These are phyloP conservation scores for Diplodus sargus DNA, from an alignment of 2,797 vertebrate genomes.

Conservation along the genomic window DNA sequence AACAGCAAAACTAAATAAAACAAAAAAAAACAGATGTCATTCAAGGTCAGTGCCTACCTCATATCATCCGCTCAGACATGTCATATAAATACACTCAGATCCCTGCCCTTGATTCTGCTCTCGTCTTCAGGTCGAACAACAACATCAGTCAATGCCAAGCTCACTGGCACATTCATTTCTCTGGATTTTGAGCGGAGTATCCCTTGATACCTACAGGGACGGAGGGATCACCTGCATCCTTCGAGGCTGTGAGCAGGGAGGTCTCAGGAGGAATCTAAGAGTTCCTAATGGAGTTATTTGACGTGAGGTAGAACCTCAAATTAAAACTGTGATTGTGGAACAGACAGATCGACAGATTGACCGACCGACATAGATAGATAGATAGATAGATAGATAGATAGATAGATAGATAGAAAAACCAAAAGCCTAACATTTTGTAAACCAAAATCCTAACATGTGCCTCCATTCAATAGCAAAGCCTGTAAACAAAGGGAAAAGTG, in stretches of 20 bases:
- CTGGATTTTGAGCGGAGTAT: conserved; percentile 23
- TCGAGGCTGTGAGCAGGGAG: not conserved
- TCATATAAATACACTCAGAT: conserved; percentile 39
- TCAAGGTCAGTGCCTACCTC: conserved; percentile 18
- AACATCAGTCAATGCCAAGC: conserved; percentile 47
- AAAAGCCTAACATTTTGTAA: no score
- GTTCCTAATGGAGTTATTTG: not conserved
- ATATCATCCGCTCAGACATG: conserved; percentile 19
- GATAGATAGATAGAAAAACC: no score
- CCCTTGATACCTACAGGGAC: conserved; percentile 20
- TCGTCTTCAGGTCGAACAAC: conserved; percentile 36
- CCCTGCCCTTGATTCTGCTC: conserved; percentile 38
- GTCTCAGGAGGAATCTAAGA: not conserved
- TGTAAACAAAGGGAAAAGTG: no score
- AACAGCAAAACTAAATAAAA: not conserved
- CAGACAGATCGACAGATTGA: no score
- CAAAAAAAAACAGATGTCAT: conserved; percentile 23
- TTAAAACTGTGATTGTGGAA: not conserved
- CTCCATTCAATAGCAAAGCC: no score
- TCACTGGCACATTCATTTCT: conserved; percentile 27
- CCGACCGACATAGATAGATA: no score
- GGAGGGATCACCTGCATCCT: conserved; percentile 24
- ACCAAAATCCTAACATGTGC: no score
- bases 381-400: no score
- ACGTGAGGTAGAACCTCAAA: not conserved